Conservation (phyloP, 35 echinoderm and acorn worm species). For the Eucidaris tribuloides region DNA sequence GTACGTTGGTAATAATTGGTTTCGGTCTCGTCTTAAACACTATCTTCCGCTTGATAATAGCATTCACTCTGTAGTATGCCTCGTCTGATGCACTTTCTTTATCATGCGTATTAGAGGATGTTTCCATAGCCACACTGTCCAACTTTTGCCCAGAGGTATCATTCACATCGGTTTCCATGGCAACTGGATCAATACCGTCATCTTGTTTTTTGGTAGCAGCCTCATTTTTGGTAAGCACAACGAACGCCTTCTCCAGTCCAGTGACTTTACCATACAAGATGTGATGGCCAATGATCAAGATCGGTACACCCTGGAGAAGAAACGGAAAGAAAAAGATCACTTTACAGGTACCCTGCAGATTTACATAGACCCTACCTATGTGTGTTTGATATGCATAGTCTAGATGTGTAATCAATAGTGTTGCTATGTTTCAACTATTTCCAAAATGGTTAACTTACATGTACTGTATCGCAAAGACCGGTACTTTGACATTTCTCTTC, state of each 20-base stretch:
- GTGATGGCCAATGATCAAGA: conserved; percentile 95
- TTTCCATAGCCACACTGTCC: background rate
- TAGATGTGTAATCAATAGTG: too few relatives aligned
- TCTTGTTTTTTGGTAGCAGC: conserved; percentile 3
- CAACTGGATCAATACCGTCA: conserved; percentile 9
- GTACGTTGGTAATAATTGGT: conserved; percentile 95
- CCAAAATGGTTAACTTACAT: too few relatives aligned
- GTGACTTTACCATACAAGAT: conserved; percentile 90
- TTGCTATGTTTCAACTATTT: too few relatives aligned
- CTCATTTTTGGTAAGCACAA: conserved; percentile 75
- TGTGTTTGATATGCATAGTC: too few relatives aligned
- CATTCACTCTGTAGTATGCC: conserved; percentile 64
- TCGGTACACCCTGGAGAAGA: conserved; percentile 68
- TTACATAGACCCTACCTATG: too few relatives aligned
- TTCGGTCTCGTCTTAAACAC: conserved; percentile 94
- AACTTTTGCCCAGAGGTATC: too few relatives aligned
- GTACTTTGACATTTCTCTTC: background rate
- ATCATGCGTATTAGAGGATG: background rate
- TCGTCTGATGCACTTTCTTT: background rate
- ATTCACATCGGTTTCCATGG: conserved; percentile 66
- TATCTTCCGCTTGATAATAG: conserved; percentile 79
- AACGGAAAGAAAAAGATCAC: background rate
- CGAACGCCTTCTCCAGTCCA: conserved; percentile 84
- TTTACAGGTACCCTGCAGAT: too few relatives aligned
- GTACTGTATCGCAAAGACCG: background rate